Conservation (phyloP, 2,113 vertebrate genomes). For the Condylura cristata region DNA sequence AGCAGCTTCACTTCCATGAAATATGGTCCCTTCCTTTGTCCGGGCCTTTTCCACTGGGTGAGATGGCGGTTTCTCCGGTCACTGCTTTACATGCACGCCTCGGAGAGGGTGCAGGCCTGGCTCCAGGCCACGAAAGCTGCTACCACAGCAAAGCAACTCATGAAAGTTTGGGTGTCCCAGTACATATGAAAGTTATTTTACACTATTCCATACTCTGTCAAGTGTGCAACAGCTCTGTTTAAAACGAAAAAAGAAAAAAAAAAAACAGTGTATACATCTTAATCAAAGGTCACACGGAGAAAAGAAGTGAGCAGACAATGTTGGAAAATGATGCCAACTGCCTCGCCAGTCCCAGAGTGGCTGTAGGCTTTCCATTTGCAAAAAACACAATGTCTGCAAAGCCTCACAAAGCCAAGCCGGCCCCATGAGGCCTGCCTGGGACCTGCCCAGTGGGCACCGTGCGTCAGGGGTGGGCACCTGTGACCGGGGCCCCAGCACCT, state of each 20-base stretch:
- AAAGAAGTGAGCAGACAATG: not conserved
- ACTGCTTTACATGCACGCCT: not conserved
- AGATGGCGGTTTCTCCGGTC: not conserved
- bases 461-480: not conserved
- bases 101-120: not conserved
- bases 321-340: not conserved
- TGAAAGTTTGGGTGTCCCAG: not conserved
- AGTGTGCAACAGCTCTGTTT: not conserved
- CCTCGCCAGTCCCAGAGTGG: not conserved
- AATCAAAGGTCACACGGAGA: not conserved
- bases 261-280: not conserved
- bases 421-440: not conserved
- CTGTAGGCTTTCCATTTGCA: not conserved
- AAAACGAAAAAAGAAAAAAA: not conserved
- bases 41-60: not conserved
- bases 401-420: not conserved
- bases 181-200: not conserved
- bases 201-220: not conserved
- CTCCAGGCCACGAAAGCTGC: not conserved
- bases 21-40: not conserved
- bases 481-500: not conserved
- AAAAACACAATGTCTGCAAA: not conserved
- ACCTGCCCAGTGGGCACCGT: not conserved
- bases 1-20: not conserved
- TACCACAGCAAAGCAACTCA: not conserved